Percentiles rank a stretch among this genome's conserved stretches.
These are phyloP conservation scores for Hyppa rectilinea DNA, from an alignment of 2,888 invertebrate species.

Conservation along the genomic window DNA sequence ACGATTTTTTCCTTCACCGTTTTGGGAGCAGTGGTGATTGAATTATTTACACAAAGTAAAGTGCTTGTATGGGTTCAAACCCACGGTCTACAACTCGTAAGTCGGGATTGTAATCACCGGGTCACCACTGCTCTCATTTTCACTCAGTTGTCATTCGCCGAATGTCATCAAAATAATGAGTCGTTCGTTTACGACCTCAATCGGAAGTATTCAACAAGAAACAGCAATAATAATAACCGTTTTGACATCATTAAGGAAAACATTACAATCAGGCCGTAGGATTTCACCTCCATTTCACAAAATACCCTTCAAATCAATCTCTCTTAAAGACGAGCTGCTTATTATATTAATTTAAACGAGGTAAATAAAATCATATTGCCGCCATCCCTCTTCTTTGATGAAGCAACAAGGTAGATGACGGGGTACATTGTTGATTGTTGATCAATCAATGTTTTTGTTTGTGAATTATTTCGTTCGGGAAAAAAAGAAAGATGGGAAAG, in stretches of 20 bases:
- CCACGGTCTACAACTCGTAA: too few relatives aligned
- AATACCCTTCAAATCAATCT: conserved; percentile 49
- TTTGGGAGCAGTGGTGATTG: too few relatives aligned
- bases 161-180: not conserved
- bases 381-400: conserved; percentile 37
- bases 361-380: conserved; percentile 52
- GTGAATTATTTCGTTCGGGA: not conserved
- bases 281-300: conserved; percentile 18
- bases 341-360: conserved; percentile 50
- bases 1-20: too few relatives aligned
- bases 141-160: too few relatives aligned
- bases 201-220: not conserved
- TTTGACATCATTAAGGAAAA: conserved; percentile 35
- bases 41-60: too few relatives aligned
- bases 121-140: too few relatives aligned
- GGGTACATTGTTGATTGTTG: conserved; percentile 20
- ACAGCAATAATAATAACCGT: conserved; percentile 13
- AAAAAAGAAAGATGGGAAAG: not conserved
- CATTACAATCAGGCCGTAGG: not conserved
- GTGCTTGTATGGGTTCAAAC: too few relatives aligned
- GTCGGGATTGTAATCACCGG: too few relatives aligned
- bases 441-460: conserved; percentile 48
- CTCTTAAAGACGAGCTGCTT: conserved; percentile 24
- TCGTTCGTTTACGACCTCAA: not conserved
- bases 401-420: conserved; percentile 43